Evolutionary conservation across 2,888 invertebrate genomes (phyloP), one percentile per base, ranked within the genome.

Genomic region (Melieria picta): DNA sequence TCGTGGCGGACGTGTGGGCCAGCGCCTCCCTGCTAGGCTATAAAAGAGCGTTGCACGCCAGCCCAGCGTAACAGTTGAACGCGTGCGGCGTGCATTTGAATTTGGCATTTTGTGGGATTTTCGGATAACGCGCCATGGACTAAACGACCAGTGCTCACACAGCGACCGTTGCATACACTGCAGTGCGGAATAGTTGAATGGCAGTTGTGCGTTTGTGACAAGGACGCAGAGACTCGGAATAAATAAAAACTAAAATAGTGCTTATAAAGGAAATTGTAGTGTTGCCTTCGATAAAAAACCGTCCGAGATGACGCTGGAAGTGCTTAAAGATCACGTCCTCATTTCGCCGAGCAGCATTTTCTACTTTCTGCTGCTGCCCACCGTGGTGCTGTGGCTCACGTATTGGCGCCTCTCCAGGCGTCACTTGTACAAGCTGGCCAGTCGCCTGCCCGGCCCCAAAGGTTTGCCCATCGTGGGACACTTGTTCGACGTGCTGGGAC

Each of bases 331-430:
- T 73, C 82, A 85, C n/a, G 77, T 81, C 47, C 63, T 85, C 65
- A 80, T 86, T 70, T 84, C 91, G 57, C 90, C 93, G 43, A 91
- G 91, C 70, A 91, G 89, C 78, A 87, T 93, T 74, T 93, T 94
- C 83, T 91, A 93, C 79, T 89, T 91, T 74, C 90, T 94, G n/a
- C 87, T 94, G 62, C 84, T 93, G 30, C 94, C 92, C 56, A 92
- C 93, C 0, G 45, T 93, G 50, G 85, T 91, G 4, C 88, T 94
- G 64, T 93, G 91, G 90, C 92, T 91, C 82, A 88, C 91, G 46
- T 94, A 94, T 87, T 94, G 93, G 91, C 89, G 91, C 63, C 87
- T 93, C 79, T 93, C 93, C 9, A 89, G 93, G n/a, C 89, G 91
- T 55, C 91, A 91, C 80, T 79, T 94, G 82, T 88, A 92, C 74